Evolutionary conservation across 2,888 invertebrate species (phyloP), one percentile per base, ranked within the genome.

Genomic region (Diarsia dahlii): DNA sequence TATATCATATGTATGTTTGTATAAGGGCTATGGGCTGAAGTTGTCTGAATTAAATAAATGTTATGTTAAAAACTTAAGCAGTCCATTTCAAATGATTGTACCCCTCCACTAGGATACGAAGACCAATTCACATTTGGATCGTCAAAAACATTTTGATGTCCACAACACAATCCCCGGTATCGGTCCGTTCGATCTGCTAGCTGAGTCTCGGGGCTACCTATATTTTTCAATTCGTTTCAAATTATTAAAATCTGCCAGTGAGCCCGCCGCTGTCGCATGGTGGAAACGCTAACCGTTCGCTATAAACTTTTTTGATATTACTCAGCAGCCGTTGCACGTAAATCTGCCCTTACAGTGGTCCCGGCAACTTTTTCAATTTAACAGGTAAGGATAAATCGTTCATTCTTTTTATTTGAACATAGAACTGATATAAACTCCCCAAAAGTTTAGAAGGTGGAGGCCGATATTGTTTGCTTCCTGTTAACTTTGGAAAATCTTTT

Each of bases 371-470:
- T 96, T 96, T 96, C 96, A 96, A 96, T 96, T 96, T 96, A 96
- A 96, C 96, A 95, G 95, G 95, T 96, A 95, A 94, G 95, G 94
- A 96, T 96, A 96, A 96, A 96, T 95, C 95, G 95, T 95, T 95
- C 94, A 95, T 95, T 95, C 95, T 96, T 95, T 95, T 95, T 96
- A 96, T 95, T 95, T 95, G 94, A 94, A 95, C 95, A 95, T 94
- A 94, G 95, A 95, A 95, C 94, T 95, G 93, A 95, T 95, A 95
- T 95, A 95, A 95, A 95, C 94, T 95, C 93, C 91, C 88, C 88
- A 90, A 92, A 95, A 94, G 90, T 94, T 95, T 89, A 89, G 90
- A 89, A 91, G 88, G 88, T 89, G 87, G 90, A 89, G 89, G 87
- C 88, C 89, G 89, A 93, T 94, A 93, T 94, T 94, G 93, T 94